These are phyloP conservation scores for Vultur gryphus DNA, from an alignment of 2,797 vertebrate genomes.

Conservation along the genomic window DNA sequence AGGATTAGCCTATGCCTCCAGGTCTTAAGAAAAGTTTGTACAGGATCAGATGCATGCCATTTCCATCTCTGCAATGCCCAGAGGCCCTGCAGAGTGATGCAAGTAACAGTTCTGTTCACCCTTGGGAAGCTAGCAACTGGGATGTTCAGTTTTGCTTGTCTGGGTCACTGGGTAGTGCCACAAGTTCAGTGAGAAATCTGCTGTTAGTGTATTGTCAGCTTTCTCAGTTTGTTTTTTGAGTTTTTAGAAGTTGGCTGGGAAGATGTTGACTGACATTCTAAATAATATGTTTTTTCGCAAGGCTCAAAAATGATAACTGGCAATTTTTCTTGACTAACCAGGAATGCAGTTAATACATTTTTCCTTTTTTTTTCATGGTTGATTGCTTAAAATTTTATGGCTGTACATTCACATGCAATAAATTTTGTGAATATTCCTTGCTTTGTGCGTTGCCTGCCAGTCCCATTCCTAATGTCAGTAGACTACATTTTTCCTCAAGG, in stretches of 20 bases:
- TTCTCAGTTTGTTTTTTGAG: neutral
- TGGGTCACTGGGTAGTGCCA: neutral
- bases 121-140: neutral
- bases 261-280: neutral
- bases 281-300: neutral
- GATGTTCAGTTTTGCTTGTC: neutral
- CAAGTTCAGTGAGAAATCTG: neutral
- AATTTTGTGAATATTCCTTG: neutral
- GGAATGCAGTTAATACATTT: neutral
- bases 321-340: neutral
- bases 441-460: neutral
- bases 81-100: neutral
- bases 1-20: neutral
- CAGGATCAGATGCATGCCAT: neutral
- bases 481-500: neutral
- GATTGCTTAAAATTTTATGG: neutral
- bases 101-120: neutral
- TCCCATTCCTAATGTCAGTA: neutral
- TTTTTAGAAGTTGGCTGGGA: neutral
- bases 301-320: neutral
- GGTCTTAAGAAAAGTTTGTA: neutral
- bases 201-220: neutral
- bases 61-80: neutral
- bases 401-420: neutral
- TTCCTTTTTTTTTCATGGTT: neutral